A percentile compares a stretch with the other conserved stretches of the same genome.
These are phyloP conservation scores for Nipponia nippon DNA, from an alignment of 2,113 vertebrate species.

Conservation along the genomic window DNA sequence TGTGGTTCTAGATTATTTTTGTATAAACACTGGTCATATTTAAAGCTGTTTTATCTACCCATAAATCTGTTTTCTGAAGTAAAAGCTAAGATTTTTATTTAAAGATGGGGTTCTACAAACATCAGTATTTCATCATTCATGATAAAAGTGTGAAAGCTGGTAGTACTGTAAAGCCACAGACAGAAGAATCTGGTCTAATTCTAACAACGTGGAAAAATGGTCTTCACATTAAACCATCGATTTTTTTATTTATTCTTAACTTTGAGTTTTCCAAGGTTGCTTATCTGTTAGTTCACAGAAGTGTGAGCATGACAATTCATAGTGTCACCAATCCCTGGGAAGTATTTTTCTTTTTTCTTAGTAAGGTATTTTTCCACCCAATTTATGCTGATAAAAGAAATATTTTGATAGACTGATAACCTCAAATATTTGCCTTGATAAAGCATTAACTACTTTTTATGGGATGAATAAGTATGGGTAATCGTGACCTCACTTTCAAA, in stretches of 20 bases:
- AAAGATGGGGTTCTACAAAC: not conserved
- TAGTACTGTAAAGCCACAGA: not conserved
- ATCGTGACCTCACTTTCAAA: not conserved
- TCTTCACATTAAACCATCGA: not conserved
- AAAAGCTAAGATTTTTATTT: not conserved
- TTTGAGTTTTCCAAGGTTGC: not conserved
- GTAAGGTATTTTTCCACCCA: not conserved
- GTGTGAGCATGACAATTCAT: not conserved
- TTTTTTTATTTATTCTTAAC: not conserved
- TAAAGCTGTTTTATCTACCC: not conserved
- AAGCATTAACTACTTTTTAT: not conserved
- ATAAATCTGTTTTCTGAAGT: not conserved
- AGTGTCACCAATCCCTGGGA: not conserved
- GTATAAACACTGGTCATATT: not conserved
- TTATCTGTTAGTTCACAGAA: slow-evolving; percentile 3
- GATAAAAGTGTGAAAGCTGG: not conserved
- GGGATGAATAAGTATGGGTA: not conserved
- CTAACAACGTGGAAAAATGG: not conserved
- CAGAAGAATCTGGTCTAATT: not conserved
- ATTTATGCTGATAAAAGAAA: not conserved
- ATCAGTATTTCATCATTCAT: not conserved
- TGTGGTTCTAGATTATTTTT: not conserved
- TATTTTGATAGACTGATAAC: not conserved
- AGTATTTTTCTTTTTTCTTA: not conserved
- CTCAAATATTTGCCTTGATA: not conserved